Percentiles rank a stretch among this genome's conserved stretches.
These are phyloP conservation scores for Cephalopholis sonnerati DNA, from an alignment of 2,113 vertebrate genomes.

Conservation along the genomic window DNA sequence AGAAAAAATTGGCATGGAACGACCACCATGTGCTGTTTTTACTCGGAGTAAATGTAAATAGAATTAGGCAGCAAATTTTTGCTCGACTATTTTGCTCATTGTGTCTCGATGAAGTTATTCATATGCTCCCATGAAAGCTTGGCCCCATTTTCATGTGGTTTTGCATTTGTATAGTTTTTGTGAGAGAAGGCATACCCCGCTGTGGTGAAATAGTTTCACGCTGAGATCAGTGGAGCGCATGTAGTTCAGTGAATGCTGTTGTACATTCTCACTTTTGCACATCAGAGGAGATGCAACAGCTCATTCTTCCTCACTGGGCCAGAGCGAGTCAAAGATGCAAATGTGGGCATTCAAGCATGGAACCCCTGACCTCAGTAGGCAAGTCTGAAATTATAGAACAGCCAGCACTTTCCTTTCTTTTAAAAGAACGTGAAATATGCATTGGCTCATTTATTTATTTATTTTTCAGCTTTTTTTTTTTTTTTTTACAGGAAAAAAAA, in stretches of 20 bases:
- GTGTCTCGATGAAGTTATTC: conserved; percentile 12
- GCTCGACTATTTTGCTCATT: conserved; percentile 11
- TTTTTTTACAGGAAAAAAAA: neutral
- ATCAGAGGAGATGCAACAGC: conserved; percentile 62
- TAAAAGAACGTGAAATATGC: conserved; percentile 52
- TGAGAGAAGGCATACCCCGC: conserved; percentile 46
- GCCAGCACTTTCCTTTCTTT: conserved; percentile 54
- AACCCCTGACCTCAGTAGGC: conserved; percentile 66
- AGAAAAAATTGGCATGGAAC: neutral
- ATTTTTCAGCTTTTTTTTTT: neutral
- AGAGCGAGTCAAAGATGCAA: conserved; percentile 73
- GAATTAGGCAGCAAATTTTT: conserved; percentile 18
- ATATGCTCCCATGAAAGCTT: conserved; percentile 10
- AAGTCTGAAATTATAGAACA: conserved; percentile 62
- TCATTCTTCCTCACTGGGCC: conserved; percentile 71
- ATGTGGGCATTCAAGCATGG: conserved; percentile 62
- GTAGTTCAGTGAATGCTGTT: conserved; percentile 62
- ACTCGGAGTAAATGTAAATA: conserved; percentile 36
- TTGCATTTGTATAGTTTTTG: conserved; percentile 61
- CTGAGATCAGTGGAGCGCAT: conserved; percentile 73
- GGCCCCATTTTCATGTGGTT: conserved; percentile 50
- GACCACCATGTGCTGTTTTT: neutral
- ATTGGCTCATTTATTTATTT: conserved; percentile 25
- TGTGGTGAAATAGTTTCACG: conserved; percentile 66
- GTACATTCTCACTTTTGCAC: conserved; percentile 69